phyloP scores from a whole-genome alignment of 2,888 invertebrate species.

The Parascotia fuliginaria region DNA sequence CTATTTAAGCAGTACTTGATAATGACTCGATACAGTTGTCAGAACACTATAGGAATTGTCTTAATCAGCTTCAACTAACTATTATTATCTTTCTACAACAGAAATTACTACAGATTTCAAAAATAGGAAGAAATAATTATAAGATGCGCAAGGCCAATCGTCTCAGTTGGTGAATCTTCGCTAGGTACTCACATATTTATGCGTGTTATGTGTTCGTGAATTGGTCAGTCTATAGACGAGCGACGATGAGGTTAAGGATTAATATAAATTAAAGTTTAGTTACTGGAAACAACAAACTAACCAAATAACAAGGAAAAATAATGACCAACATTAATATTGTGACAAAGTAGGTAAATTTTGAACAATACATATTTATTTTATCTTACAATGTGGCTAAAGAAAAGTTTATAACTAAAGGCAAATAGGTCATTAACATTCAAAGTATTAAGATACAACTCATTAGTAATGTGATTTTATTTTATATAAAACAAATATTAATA shows the following conservation, averaged over 20 bases:
- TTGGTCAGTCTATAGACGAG: conserved; percentile 17
- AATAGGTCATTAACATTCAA: too few relatives aligned
- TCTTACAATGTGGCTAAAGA: too few relatives aligned
- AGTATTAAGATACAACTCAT: too few relatives aligned
- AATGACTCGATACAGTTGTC: too few relatives aligned
- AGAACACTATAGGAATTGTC: background rate
- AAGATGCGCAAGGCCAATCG: conserved; percentile 24
- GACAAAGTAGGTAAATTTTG: too few relatives aligned
- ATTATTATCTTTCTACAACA: conserved; percentile 2
- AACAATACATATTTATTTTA: too few relatives aligned
- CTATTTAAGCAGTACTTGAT: too few relatives aligned
- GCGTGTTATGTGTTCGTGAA: conserved; percentile 14
- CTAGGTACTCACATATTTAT: conserved; percentile 24
- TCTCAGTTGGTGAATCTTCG: conserved; percentile 19
- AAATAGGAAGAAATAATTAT: conserved; percentile 21
- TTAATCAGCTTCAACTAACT: background rate
- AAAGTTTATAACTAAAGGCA: too few relatives aligned
- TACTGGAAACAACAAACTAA: conserved; percentile 18
- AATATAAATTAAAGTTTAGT: conserved; percentile 15
- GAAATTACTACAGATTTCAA: conserved; percentile 7
- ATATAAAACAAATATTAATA: background rate
- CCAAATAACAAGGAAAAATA: conserved; percentile 37
- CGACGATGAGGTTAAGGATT: conserved; percentile 39
- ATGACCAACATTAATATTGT: conserved; percentile 1
- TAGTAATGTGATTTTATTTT: too few relatives aligned